Base-by-base conservation (phyloP, 2,888 invertebrate species). In the Argynnis bischoffii region DNA sequence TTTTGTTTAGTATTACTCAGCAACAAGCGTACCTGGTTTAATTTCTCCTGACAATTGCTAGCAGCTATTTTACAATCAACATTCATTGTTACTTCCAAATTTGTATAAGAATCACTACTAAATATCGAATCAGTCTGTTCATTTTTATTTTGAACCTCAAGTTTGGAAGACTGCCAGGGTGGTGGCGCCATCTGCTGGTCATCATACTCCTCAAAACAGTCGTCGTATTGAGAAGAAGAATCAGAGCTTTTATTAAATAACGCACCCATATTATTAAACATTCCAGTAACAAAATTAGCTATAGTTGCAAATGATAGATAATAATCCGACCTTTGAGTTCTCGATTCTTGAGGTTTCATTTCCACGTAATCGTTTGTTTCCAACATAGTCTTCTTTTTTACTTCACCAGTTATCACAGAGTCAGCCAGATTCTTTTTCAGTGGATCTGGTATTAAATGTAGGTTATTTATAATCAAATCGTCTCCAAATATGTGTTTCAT, bases 361-460 rank as follows among this genome's bases (percentile, higher is more conserved):
- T 63, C 71, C 63, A 31, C 63, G 48, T 55, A 64, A 64, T 72
- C 72, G 59, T 70, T 74, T 68, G 63, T 72, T 50, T 72, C 71
- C 35, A 69, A 63, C 69, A 71, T 74, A 31, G 70, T 74, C 66
- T 71, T 74, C 41, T 71, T 75, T 65, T 67, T 77, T 56, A 69
- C 73, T 63, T 72, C 76, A 67, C 72, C 75, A 69, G 79, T 81
- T 50, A 84, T 82, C 14, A 89, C 78, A 0, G 87, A 82, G 66
- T 92, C 92, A 1, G 89, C 92, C 57, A 92, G 78, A 77, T 90
- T 90, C 76, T 90, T 91, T 76, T 84, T 85, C 64, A 92, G 69
- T 3, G 89, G 86, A 75, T 90, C 89, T 0, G 89, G 85, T 64
- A 89, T 82, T 2, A 85, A 71, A 70, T 87, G 86, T 3, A 90